phyloP scores from a whole-genome alignment of 2,888 invertebrate species.

The Tinea pellionella region DNA sequence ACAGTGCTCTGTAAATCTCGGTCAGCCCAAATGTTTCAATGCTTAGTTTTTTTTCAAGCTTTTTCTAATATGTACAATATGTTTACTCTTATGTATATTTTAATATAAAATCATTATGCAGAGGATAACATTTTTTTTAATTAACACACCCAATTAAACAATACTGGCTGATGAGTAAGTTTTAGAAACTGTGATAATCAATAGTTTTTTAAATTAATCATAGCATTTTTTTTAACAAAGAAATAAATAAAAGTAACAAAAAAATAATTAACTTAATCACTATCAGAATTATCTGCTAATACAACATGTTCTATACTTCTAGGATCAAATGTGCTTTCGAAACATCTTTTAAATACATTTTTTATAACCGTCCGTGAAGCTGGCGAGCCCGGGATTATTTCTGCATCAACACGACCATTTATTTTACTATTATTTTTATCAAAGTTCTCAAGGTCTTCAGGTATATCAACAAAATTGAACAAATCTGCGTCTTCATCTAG shows the following conservation, averaged over 20 bases:
- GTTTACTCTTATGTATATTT: slow-evolving; percentile 63
- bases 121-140: slow-evolving; percentile 30
- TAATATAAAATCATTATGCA: slow-evolving; percentile 68
- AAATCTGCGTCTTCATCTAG: slow-evolving; percentile 62
- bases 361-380: slow-evolving; percentile 69
- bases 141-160: too few relatives aligned
- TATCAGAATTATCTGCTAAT: slow-evolving; percentile 80
- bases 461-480: slow-evolving; percentile 58
- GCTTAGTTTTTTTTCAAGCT: not conserved
- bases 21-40: slow-evolving; percentile 5
- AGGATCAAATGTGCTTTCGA: slow-evolving; percentile 78
- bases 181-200: too few relatives aligned
- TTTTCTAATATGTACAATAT: slow-evolving; percentile 47
- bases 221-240: too few relatives aligned
- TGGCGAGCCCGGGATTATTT: slow-evolving; percentile 71
- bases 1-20: slow-evolving; percentile 12
- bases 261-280: slow-evolving; percentile 40
- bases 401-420: slow-evolving; percentile 34
- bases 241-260: too few relatives aligned
- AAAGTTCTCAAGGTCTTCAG: slow-evolving; percentile 23
- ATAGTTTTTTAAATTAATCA: too few relatives aligned
- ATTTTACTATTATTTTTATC: slow-evolving; percentile 19
- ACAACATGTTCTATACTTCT: slow-evolving; percentile 68
- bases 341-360: slow-evolving; percentile 78
- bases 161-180: too few relatives aligned